Evolutionary conservation across 2,797 vertebrate species (phyloP).

Genomic region (Lutjanus argentimaculatus): DNA sequence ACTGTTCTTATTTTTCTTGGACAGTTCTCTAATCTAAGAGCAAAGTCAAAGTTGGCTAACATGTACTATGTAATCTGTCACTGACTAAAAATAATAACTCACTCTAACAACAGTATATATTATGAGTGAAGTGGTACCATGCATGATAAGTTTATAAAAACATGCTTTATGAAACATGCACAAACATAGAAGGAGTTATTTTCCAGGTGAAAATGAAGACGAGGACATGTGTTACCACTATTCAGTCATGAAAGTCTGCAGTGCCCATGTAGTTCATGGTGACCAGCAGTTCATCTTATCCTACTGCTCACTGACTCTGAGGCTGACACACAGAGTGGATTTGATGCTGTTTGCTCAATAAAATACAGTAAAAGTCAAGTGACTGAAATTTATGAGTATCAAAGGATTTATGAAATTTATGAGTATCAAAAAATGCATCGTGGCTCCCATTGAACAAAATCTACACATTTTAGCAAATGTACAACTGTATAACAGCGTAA

Average conservation of each 20-base stretch:
- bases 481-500: no score
- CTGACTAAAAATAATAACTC: not conserved
- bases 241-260: slow-evolving; percentile 42
- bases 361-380: not conserved
- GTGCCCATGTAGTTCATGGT: slow-evolving; percentile 10
- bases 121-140: slow-evolving; percentile 23
- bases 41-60: not conserved
- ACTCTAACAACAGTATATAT: not conserved
- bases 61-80: not conserved
- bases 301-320: slow-evolving; percentile 19
- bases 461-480: no score
- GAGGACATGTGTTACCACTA: slow-evolving; percentile 41
- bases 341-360: slow-evolving; percentile 6
- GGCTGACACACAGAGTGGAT: not conserved
- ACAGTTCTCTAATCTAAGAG: slow-evolving; percentile 1
- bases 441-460: no score
- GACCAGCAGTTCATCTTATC: slow-evolving; percentile 22
- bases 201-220: slow-evolving; percentile 42
- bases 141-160: slow-evolving; percentile 24
- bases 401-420: no score
- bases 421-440: no score
- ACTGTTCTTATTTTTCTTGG: slow-evolving; percentile 29
- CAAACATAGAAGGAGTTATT: slow-evolving; percentile 41
- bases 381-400: no score
- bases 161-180: slow-evolving; percentile 69